Conservation (phyloP, 1,140 invertebrate species). For the Reticulitermes speratus region DNA sequence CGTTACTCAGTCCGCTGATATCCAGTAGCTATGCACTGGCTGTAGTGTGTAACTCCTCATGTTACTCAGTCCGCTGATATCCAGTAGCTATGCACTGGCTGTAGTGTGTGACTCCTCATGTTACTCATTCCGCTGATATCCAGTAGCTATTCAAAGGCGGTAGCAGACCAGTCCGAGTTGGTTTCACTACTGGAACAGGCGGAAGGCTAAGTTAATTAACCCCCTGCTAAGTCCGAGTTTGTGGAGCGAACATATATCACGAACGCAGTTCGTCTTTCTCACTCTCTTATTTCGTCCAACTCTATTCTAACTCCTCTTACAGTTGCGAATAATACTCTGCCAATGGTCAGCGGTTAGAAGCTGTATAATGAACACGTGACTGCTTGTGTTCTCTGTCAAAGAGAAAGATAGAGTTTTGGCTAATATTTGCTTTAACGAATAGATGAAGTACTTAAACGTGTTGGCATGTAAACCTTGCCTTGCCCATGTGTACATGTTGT, state of each 20-base stretch:
- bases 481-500: neutral
- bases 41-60: no score
- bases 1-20: no score
- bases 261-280: neutral
- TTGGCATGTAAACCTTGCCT: neutral
- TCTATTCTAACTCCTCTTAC: neutral
- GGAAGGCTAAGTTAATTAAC: constrained; percentile 16
- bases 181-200: neutral
- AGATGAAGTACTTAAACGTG: neutral
- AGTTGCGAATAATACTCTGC: neutral
- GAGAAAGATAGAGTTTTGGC: neutral
- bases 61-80: no score
- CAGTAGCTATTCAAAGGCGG: neutral
- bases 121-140: neutral
- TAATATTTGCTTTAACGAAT: neutral
- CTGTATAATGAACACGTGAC: neutral
- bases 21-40: no score
- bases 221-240: constrained; percentile 8
- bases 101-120: no score
- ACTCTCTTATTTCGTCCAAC: neutral
- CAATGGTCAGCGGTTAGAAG: neutral
- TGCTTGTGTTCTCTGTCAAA: neutral
- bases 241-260: neutral
- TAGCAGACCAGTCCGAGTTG: neutral
- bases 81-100: no score